Conservation (phyloP, 2,797 vertebrate genomes). For the Serranus cabrilla region DNA sequence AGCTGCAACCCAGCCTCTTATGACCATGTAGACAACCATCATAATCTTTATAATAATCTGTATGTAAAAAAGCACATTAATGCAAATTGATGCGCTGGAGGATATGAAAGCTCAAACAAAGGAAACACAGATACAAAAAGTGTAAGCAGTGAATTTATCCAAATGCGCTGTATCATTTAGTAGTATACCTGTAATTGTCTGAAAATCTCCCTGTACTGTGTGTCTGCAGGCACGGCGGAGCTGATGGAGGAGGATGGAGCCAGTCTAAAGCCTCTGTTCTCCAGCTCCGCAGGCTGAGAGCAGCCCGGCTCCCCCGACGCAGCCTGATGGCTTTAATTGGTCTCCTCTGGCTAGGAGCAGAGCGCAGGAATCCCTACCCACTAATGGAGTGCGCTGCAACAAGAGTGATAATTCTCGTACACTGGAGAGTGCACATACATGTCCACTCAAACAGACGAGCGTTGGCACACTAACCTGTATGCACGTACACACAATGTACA, state of each 20-base stretch:
- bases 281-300: slow-evolving; percentile 51
- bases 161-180: background rate
- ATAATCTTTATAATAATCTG: background rate
- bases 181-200: slow-evolving; percentile 25
- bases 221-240: slow-evolving; percentile 33
- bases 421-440: slow-evolving; percentile 1
- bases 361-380: slow-evolving; percentile 55
- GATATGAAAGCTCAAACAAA: background rate
- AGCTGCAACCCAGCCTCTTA: background rate
- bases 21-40: slow-evolving; percentile 2
- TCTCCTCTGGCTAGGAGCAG: slow-evolving; percentile 65
- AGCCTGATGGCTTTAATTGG: slow-evolving; percentile 77
- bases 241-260: slow-evolving; percentile 48
- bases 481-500: slow-evolving; percentile 10
- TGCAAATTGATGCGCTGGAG: slow-evolving; percentile 8
- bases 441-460: too few species aligned
- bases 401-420: slow-evolving; percentile 36
- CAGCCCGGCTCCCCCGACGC: slow-evolving; percentile 47
- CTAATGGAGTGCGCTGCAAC: slow-evolving; percentile 60
- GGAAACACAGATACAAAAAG: background rate
- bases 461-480: background rate
- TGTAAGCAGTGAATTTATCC: slow-evolving; percentile 6
- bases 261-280: slow-evolving; percentile 57
- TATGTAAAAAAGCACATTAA: slow-evolving; percentile 1
- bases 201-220: slow-evolving; percentile 10